Percentiles rank a stretch among this genome's conserved stretches.
Evolutionary conservation across 2,888 invertebrate species (phyloP).

Genomic region (Orthonychiurus folsomi): DNA sequence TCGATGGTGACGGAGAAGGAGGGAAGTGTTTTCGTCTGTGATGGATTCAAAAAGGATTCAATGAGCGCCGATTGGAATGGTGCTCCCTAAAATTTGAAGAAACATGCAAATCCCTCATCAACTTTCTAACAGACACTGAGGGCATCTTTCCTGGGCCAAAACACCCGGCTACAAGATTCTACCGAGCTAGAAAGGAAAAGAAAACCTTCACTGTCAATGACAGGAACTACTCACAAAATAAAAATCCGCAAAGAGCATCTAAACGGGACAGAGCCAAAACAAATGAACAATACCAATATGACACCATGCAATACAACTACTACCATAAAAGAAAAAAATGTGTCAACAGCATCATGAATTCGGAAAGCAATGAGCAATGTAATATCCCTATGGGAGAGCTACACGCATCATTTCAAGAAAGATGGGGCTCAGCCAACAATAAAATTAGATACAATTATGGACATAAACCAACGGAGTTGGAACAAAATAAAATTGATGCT

Average conservation of each 20-base stretch:
- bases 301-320: background rate
- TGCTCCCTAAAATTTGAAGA: too few relatives aligned
- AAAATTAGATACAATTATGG: background rate
- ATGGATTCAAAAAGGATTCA: too few relatives aligned
- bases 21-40: too few relatives aligned
- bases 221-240: background rate
- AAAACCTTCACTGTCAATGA: background rate
- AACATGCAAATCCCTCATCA: too few relatives aligned
- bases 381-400: background rate
- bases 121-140: too few relatives aligned
- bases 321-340: background rate
- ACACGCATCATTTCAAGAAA: background rate
- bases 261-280: background rate
- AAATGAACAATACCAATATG: background rate
- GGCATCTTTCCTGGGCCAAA: conserved; percentile 10
- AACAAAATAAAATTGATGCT: background rate
- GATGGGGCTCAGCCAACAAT: background rate
- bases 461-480: background rate
- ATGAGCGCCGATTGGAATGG: too few relatives aligned
- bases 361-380: background rate
- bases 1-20: too few relatives aligned
- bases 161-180: conserved; percentile 5
- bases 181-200: background rate
- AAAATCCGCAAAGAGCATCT: background rate
- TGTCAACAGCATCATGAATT: background rate